Evolutionary conservation across 2,113 vertebrate species (phyloP).

Genomic region (Gobio gobio): DNA sequence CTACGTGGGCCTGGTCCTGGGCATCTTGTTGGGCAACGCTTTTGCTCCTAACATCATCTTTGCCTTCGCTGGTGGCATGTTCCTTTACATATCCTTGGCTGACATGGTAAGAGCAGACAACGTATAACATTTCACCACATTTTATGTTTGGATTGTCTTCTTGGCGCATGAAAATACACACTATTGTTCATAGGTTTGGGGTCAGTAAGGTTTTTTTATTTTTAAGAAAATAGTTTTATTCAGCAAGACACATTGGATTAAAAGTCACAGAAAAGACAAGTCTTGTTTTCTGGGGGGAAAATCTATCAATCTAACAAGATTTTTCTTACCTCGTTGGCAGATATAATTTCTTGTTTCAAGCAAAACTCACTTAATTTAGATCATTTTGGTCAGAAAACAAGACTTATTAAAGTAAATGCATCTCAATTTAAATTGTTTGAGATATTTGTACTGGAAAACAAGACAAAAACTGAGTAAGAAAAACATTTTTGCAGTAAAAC

Average conservation of each 20-base stretch:
- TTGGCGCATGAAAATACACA: too few species aligned
- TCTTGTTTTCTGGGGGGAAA: too few species aligned
- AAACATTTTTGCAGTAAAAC: background rate
- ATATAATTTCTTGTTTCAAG: background rate
- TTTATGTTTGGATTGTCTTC: too few species aligned
- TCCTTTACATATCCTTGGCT: conserved; percentile 93
- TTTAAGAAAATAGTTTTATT: too few species aligned
- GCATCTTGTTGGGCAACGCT: conserved; percentile 90
- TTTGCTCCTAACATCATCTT: conserved; percentile 94
- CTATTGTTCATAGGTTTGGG: too few species aligned
- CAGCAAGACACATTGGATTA: too few species aligned
- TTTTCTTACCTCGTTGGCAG: background rate
- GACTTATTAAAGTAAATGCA: background rate
- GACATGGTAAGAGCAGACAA: conserved; percentile 87
- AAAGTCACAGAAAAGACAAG: too few species aligned
- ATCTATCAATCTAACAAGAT: background rate
- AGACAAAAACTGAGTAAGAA: background rate
- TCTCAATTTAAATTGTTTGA: background rate
- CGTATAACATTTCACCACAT: background rate
- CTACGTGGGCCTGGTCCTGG: conserved; percentile 87
- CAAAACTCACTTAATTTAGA: background rate
- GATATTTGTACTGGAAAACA: background rate
- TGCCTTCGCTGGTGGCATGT: conserved; percentile 94
- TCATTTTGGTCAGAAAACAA: background rate
- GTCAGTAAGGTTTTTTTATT: too few species aligned